Conservation (phyloP, 1,140 invertebrate genomes). For the Lasaia peninsularis region DNA sequence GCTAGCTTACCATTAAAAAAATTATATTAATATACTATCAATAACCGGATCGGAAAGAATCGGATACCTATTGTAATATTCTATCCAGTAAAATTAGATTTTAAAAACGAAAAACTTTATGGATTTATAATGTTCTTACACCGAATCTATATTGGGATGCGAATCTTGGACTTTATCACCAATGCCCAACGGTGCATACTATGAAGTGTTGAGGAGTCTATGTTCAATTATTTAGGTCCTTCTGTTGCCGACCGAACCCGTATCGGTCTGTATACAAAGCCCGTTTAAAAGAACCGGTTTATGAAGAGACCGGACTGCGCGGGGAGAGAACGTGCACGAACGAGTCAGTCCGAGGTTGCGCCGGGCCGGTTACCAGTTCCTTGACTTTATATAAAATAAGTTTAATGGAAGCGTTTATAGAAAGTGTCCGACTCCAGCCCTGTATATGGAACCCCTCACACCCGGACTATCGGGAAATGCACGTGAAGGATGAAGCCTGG, state of each 20-base stretch:
- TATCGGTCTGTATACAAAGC: background rate
- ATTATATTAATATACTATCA: too few relatives aligned
- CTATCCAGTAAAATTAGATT: too few relatives aligned
- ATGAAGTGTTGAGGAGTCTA: too few relatives aligned
- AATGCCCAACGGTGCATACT: too few relatives aligned
- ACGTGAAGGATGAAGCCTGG: conserved; percentile 57
- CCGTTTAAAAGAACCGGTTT: conserved; percentile 35
- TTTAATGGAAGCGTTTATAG: conserved; percentile 59
- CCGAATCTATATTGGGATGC: too few relatives aligned
- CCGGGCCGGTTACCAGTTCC: conserved; percentile 36
- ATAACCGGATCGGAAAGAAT: too few relatives aligned
- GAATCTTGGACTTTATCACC: too few relatives aligned
- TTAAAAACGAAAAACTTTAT: too few relatives aligned
- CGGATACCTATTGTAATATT: too few relatives aligned
- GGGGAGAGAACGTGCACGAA: conserved; percentile 39
- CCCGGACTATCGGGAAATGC: conserved; percentile 55
- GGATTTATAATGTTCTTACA: too few relatives aligned
- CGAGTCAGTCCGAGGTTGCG: conserved; percentile 41
- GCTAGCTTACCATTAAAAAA: too few relatives aligned
- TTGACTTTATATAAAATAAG: background rate
- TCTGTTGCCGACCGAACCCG: background rate
- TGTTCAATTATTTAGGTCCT: too few relatives aligned
- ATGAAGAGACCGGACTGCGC: conserved; percentile 21
- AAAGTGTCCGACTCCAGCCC: conserved; percentile 49
- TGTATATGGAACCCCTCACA: conserved; percentile 65